Evolutionary conservation across 2,113 vertebrate species (phyloP).

Genomic region (Psittacara wagleri): DNA sequence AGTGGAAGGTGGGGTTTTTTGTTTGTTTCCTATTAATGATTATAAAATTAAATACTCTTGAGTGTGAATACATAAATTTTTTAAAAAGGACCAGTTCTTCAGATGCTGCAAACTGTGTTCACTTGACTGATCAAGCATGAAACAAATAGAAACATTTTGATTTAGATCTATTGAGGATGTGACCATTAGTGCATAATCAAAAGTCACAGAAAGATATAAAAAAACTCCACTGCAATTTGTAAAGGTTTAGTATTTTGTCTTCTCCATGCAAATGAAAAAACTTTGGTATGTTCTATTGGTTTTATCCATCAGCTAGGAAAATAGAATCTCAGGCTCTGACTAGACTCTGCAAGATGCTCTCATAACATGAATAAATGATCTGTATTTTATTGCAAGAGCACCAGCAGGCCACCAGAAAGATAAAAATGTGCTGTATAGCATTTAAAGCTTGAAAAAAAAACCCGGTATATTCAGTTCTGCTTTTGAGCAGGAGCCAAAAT

Average conservation of each 20-base stretch:
- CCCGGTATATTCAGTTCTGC: neutral
- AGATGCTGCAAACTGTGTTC: neutral
- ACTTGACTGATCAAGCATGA: neutral
- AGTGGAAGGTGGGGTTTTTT: neutral
- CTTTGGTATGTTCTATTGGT: neutral
- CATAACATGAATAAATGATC: neutral
- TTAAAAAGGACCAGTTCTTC: neutral
- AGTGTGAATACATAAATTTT: neutral
- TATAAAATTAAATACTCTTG: neutral
- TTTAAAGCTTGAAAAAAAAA: neutral
- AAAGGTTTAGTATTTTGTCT: neutral
- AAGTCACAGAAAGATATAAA: neutral
- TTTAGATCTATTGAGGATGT: neutral
- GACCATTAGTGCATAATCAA: neutral
- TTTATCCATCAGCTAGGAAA: neutral
- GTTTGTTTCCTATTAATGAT: neutral
- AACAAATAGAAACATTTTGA: neutral
- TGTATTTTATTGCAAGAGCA: neutral
- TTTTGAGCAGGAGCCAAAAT: neutral
- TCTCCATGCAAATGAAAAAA: neutral
- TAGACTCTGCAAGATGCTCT: neutral
- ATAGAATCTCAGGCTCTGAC: neutral
- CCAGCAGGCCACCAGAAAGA: neutral
- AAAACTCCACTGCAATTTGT: neutral
- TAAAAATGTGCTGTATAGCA: neutral